Conservation (phyloP, 2,113 vertebrate species). For the Clarias gariepinus region DNA sequence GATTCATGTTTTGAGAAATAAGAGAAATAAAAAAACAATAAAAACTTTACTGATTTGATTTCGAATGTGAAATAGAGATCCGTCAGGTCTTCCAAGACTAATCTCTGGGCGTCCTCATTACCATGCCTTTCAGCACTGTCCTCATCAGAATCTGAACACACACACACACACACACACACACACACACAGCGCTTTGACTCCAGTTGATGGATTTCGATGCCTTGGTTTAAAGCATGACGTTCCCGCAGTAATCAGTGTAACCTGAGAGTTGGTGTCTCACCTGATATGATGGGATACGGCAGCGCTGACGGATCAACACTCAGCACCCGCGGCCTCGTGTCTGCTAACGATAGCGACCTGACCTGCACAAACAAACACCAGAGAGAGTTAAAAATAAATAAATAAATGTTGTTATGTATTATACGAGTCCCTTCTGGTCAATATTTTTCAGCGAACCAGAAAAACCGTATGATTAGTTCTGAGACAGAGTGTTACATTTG, state of each 20-base stretch:
- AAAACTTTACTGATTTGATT: constrained; percentile 79
- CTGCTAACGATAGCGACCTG: constrained; percentile 54
- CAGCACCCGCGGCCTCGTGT: constrained; percentile 59
- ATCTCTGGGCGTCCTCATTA: constrained; percentile 62
- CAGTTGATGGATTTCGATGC: too few species aligned
- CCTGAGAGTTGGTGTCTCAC: constrained; percentile 62
- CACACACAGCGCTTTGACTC: background rate
- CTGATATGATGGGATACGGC: constrained; percentile 76
- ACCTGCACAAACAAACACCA: constrained; percentile 20
- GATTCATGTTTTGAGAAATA: background rate
- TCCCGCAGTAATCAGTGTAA: background rate
- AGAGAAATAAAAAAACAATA: background rate
- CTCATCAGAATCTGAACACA: constrained; percentile 69
- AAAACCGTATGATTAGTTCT: too few species aligned
- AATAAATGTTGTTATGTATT: background rate
- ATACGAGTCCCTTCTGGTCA: background rate
- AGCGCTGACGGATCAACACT: constrained; percentile 65
- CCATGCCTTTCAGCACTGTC: constrained; percentile 64
- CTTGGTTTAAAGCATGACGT: background rate
- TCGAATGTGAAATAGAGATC: constrained; percentile 90
- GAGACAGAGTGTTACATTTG: too few species aligned
- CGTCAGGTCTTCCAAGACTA: constrained; percentile 77
- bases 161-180: background rate
- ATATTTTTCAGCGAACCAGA: background rate
- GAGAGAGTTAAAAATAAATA: background rate